phyloP scores from a whole-genome alignment of 2,113 vertebrate species.

The Mobula birostris region DNA sequence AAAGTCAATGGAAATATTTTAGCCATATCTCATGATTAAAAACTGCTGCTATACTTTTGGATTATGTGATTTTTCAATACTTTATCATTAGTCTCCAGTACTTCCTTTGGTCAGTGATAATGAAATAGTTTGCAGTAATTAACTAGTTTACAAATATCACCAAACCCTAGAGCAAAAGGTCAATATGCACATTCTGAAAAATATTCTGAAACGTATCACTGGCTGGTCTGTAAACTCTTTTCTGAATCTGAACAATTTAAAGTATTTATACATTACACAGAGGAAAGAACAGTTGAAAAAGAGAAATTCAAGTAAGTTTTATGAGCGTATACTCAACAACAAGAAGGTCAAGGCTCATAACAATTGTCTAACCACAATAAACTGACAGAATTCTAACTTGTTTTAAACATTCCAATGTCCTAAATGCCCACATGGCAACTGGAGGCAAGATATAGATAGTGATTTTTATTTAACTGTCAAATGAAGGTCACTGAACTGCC shows the following conservation, averaged over 20 bases:
- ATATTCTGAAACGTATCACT: conserved; percentile 9
- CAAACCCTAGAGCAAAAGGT: background rate
- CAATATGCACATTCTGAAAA: background rate
- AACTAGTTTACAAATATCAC: conserved; percentile 1
- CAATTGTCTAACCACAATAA: background rate
- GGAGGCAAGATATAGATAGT: background rate
- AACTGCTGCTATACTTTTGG: background rate
- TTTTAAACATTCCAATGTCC: background rate
- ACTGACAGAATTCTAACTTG: background rate
- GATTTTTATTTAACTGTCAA: background rate
- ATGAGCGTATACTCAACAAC: background rate
- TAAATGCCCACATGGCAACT: background rate
- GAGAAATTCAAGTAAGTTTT: conserved; percentile 12
- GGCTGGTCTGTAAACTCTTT: conserved; percentile 39
- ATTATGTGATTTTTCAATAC: background rate
- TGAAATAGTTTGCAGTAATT: conserved; percentile 19
- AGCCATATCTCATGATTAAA: background rate
- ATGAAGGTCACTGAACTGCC: too few relatives aligned
- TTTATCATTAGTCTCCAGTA: background rate
- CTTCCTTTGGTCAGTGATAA: conserved; percentile 33
- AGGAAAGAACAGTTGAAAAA: conserved; percentile 25
- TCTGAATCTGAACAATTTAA: conserved; percentile 22
- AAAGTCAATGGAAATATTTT: background rate
- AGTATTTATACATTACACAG: background rate
- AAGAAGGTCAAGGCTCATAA: conserved; percentile 23